Evolutionary conservation across 2,113 vertebrate species (phyloP), one percentile per base, ranked within the genome.

Genomic region (Circaetus cinerascens): DNA sequence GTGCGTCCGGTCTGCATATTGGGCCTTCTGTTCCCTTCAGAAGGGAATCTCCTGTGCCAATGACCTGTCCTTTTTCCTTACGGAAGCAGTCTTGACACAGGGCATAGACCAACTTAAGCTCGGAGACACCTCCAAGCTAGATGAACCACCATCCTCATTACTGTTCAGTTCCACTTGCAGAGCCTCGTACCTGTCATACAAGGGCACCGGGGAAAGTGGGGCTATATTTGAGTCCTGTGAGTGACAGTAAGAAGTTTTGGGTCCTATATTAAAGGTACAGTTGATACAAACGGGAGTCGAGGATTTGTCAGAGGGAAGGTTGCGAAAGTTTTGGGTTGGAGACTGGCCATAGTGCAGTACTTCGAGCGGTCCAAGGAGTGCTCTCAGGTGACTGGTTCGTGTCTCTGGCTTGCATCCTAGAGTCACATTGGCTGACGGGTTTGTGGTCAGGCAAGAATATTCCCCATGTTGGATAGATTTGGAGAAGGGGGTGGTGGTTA

Each of bases 361-460:
- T 59, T 45, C 0, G 16, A 21, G 53, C 1, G 3, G 60, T 72
- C 51, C 51, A 66, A 32, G 34, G 40, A 27, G 11, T 3, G 1
- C 22, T 43, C 16, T 64, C 50, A 38, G 40, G 9, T 34, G 26
- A 4, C 59, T 66, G 53, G 6, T 59, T 73, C 41, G 12, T 67
- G 27, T 34, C 11, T 41, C 69, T 75, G 46, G 19, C 30, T 81
- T 51, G 22, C 17, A 19, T 75, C 26, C 45, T 51, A 5, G 45
- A 57, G 23, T 86, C 57, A n/a, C 10, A 8, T 2, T 30, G 25
- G 59, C 10, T 32, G 17, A 56, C 0, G 0, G 23, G 6, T 74
- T 64, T 56, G 60, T 41, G 20, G 23, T 86, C 74, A 71, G 34
- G 45, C 30, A 43, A n/a, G 51, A 78, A 10, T 19, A 59, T 56